A percentile compares a stretch with the other conserved stretches of the same genome.
Evolutionary conservation across 1,140 invertebrate genomes (phyloP).

Genomic region (Sarcophaga bullata): DNA sequence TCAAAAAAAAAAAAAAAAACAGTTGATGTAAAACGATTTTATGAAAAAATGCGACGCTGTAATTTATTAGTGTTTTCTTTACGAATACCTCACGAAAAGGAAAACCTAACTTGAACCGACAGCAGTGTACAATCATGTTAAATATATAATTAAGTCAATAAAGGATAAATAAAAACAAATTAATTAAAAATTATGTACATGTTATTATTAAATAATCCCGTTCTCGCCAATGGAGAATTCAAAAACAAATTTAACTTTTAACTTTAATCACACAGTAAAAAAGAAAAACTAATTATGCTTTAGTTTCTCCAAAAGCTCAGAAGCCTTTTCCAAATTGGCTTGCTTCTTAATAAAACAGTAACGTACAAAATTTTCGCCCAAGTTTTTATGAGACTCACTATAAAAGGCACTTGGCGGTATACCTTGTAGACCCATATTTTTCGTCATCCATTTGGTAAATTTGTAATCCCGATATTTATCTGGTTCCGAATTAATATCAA

Average conservation of each 20-base stretch:
- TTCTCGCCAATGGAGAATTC: too few species aligned
- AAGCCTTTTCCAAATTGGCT: conserved; percentile 78
- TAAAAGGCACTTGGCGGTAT: conserved; percentile 98
- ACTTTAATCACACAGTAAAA: background rate
- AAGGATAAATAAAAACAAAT: too few species aligned
- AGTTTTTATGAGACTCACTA: conserved; percentile 79
- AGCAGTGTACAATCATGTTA: too few species aligned
- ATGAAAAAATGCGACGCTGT: too few species aligned
- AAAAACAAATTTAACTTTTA: background rate
- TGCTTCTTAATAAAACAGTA: conserved; percentile 95
- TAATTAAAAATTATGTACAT: too few species aligned
- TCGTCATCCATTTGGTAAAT: conserved; percentile 96
- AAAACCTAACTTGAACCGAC: too few species aligned
- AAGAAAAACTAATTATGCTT: conserved; percentile 41
- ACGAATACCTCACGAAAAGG: too few species aligned
- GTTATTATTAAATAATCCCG: too few species aligned
- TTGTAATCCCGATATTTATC: conserved; percentile 86
- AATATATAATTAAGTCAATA: too few species aligned
- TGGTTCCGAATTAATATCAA: conserved; percentile 74
- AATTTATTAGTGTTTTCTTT: too few species aligned
- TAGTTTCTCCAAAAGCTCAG: conserved; percentile 58
- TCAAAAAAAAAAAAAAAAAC: too few species aligned
- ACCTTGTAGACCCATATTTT: conserved; percentile 90
- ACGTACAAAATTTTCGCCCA: conserved; percentile 89
- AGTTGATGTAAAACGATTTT: too few species aligned